phyloP scores from a whole-genome alignment of 1,140 invertebrate genomes.

The Aradophagus sp. region DNA sequence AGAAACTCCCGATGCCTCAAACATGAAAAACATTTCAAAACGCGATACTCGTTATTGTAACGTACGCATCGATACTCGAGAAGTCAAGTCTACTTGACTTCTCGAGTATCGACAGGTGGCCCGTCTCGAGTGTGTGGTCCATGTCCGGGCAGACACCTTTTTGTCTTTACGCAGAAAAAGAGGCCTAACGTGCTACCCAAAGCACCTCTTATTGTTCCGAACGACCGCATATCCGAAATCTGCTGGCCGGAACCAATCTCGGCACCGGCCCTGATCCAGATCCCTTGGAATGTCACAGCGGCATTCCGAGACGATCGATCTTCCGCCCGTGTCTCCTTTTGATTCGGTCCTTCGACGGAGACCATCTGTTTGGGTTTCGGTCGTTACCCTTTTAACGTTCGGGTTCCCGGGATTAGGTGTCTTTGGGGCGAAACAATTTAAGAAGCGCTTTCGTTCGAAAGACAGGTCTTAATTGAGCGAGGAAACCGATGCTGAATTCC shows the following conservation, averaged over 20 bases:
- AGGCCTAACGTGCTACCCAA: not conserved
- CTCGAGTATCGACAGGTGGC: conserved; percentile 17
- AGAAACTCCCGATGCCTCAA: too few relatives aligned
- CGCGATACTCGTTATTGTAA: too few relatives aligned
- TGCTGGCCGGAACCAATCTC: conserved; percentile 13
- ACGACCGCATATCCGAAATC: conserved; percentile 14
- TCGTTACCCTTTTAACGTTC: conserved; percentile 10
- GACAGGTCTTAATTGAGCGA: too few relatives aligned
- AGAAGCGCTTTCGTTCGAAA: too few relatives aligned
- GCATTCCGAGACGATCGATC: conserved; percentile 15
- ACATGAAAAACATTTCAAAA: too few relatives aligned
- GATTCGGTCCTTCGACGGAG: too few relatives aligned
- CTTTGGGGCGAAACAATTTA: too few relatives aligned
- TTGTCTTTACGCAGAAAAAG: conserved; percentile 10
- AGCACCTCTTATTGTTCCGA: conserved; percentile 12
- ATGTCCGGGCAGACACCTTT: too few relatives aligned
- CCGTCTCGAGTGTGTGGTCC: conserved; percentile 19
- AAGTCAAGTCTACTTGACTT: conserved; percentile 8
- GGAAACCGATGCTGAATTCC: too few relatives aligned
- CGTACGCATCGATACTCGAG: too few relatives aligned
- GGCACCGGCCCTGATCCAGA: conserved; percentile 16
- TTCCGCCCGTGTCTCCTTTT: conserved; percentile 6
- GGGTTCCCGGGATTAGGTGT: too few relatives aligned
- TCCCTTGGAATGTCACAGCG: conserved; percentile 14
- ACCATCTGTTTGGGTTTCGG: conserved; percentile 19